Evolutionary conservation across 2,888 invertebrate genomes (phyloP), one percentile per base, ranked within the genome.

Genomic region (Nasonia oneida): DNA sequence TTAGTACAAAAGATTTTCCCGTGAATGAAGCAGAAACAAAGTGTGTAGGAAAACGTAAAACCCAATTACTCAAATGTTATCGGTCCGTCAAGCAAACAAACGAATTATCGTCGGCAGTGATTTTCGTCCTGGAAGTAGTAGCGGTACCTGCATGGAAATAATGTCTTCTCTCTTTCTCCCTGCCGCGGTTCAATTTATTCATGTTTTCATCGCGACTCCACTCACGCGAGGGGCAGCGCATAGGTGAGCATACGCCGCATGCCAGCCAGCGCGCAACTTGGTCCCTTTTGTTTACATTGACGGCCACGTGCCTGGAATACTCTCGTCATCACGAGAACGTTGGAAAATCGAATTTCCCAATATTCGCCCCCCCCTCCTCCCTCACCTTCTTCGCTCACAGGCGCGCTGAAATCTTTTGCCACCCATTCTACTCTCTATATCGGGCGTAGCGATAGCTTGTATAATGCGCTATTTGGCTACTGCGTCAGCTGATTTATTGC

Each of bases 271-370:
- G 83, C 87, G 79, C 75, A 84, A 82, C 87, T 82, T n/a, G 87
- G 88, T 82, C 71, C 83, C 79, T 86, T 87, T 88, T 89, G 89
- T 90, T 89, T 90, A 88, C 89, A 84, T 78, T 87, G 81, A 70
- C 76, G 70, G 57, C 73, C 84, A 87, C 90, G 90, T 90, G 90
- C 87, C 78, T 67, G 74, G 89, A 90, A 89, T 89, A 85, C 70
- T 77, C 67, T 39, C 71, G 67, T 75, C 33, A 37, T 42, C 74
- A 47, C 71, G 23, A 15, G 57, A 57, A 18, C 42, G 57, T 10
- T 73, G 80, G 80, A 83, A 87, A 86, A 86, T 87, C 83, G 83
- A 85, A 86, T 87, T 88, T 88, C 83, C 86, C 86, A 78, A 86
- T 87, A 85, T 87, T 83, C 84, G 74, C 71, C 70, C 15, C 12